Evolutionary conservation across 1,140 invertebrate genomes (phyloP), one percentile per base, ranked within the genome.

Genomic region (Listronotus oregonensis): DNA sequence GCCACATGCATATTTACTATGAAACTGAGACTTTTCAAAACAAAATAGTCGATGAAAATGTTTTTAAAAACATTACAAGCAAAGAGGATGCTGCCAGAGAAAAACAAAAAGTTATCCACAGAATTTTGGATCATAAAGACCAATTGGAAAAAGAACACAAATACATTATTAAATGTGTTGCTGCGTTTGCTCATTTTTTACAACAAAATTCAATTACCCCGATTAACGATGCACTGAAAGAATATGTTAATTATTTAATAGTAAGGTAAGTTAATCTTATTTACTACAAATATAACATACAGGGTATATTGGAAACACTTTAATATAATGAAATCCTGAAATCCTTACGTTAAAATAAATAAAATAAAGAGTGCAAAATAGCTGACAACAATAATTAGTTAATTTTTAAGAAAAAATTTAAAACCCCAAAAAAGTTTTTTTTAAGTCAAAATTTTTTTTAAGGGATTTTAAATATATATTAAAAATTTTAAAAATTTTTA

Each of bases 1-100:
- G 59, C 6, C 71, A 73, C 34, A 71, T 71, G 71, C 71, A 73
- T 43, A 67, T 73, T 14, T 71, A 73, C 50, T 73, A 69, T 40
- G 37, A 55, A 27, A 73, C 69, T 12, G 54, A 71, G 57, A 71
- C 52, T 3, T 52, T 51, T n/a, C 47, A 69, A n/a, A 64, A 55
- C 31, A 52, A 60, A 57, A 68, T 63, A 44, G 54, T 62, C 1
- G 67, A 71, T 55, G 34, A 65, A 14, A 62, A 55, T 17, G 52
- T 73, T 11, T 21, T 63, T 34, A 51, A 44, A 11, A 59, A 68
- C 15, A 73, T 73, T 43, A 62, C 18, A 27, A 51, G 44, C 17
- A 71, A 21, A 31, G 61, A 67, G 32, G 17, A 52, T 21, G 59
- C 58, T 14, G 3, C 67, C 12, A 64, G 43, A 12, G 39, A 69